Evolutionary conservation across 2,797 vertebrate species (phyloP).

Genomic region (Intellagama lesueurii): DNA sequence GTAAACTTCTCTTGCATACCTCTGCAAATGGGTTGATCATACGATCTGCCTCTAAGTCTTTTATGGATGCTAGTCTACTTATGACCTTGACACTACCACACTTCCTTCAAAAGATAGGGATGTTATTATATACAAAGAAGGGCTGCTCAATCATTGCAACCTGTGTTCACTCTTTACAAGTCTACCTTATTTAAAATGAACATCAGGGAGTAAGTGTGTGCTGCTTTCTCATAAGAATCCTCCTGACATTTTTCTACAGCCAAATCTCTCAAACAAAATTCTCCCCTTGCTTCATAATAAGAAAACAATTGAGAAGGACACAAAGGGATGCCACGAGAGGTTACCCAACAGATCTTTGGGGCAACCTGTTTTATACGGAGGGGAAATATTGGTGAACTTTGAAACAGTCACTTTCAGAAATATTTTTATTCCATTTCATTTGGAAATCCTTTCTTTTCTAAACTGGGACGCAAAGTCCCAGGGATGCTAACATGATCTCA

Average conservation of each 20-base stretch:
- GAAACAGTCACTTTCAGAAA: neutral
- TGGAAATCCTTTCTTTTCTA: neutral
- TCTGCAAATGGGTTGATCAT: slow-evolving; percentile 5
- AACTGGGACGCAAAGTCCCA: neutral
- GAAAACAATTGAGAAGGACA: neutral
- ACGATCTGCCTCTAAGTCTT: neutral
- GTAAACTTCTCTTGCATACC: neutral
- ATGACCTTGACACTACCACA: neutral
- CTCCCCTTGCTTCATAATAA: rapidly evolving
- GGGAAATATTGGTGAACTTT: neutral
- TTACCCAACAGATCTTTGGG: neutral
- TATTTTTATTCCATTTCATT: slow-evolving; percentile 14
- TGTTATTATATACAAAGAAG: slow-evolving; percentile 28
- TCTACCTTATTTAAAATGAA: slow-evolving; percentile 23
- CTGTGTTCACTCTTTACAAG: slow-evolving; percentile 8
- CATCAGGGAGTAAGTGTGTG: neutral
- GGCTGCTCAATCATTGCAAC: slow-evolving; percentile 29
- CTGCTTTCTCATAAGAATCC: neutral
- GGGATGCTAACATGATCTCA: neutral
- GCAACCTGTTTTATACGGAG: neutral
- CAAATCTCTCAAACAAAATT: slow-evolving; percentile 9
- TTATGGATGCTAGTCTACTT: neutral
- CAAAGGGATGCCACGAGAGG: neutral
- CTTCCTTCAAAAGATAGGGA: neutral
- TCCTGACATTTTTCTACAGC: neutral